Conservation (phyloP, 2,113 vertebrate species). For the Machaerirhynchus nigripectus region DNA sequence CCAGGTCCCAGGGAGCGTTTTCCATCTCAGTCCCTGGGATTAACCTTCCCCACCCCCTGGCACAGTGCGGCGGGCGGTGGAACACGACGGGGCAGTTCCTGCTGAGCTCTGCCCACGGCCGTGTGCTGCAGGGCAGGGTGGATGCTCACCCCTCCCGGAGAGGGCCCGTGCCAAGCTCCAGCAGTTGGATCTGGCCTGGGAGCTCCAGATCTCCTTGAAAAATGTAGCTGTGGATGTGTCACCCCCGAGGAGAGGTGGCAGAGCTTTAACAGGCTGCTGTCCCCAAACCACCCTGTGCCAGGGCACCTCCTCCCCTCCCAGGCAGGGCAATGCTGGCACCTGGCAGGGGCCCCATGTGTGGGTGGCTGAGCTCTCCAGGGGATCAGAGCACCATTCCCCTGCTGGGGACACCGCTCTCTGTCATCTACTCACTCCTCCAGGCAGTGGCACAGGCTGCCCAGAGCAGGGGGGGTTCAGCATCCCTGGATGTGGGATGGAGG, state of each 20-base stretch:
- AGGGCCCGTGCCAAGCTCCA: not conserved
- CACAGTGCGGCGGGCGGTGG: rapidly evolving
- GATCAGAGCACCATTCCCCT: not conserved
- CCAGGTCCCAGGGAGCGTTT: not conserved
- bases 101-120: not conserved
- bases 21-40: not conserved
- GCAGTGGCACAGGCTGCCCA: not conserved
- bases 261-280: not conserved
- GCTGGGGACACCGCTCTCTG: not conserved
- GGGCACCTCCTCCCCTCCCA: rapidly evolving
- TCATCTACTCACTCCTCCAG: rapidly evolving
- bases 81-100: rapidly evolving
- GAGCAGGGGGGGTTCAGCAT: too few species aligned
- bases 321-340: rapidly evolving
- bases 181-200: not conserved
- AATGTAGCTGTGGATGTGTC: not conserved
- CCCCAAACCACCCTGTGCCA: not conserved
- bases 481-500: not conserved
- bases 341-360: rapidly evolving
- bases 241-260: not conserved
- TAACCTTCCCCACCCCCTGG: not conserved
- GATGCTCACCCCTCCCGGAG: not conserved
- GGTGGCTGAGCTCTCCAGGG: not conserved
- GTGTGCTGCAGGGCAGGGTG: not conserved
- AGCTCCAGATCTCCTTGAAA: not conserved